A percentile compares a stretch with the other conserved stretches of the same genome.
Evolutionary conservation across 2,888 invertebrate genomes (phyloP).

Genomic region (Parasteatoda lunata): DNA sequence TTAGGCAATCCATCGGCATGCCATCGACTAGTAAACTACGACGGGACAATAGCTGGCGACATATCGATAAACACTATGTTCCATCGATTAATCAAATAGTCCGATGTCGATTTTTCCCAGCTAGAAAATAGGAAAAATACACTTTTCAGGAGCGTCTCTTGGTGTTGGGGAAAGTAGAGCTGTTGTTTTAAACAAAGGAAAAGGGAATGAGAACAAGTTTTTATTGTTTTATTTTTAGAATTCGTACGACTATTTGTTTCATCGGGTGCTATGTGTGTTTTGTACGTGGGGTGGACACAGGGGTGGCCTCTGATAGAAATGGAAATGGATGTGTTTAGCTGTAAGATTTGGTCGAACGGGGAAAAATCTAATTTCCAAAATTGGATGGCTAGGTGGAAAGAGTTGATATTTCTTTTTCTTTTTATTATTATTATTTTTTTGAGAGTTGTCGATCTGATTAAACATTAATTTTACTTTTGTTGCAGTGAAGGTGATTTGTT

Average conservation of each 20-base stretch:
- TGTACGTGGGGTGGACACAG: not conserved
- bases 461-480: slow-evolving; percentile 52
- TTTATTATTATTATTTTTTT: slow-evolving; percentile 24
- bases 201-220: slow-evolving; percentile 10
- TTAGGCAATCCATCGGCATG: slow-evolving; percentile 63
- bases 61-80: slow-evolving; percentile 68
- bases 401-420: slow-evolving; percentile 40
- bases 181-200: slow-evolving; percentile 38
- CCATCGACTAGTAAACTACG: slow-evolving; percentile 36
- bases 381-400: slow-evolving; percentile 46
- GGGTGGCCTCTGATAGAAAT: not conserved
- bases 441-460: slow-evolving; percentile 37
- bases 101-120: slow-evolving; percentile 57
- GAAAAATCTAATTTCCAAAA: slow-evolving; percentile 58
- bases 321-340: slow-evolving; percentile 65
- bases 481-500: slow-evolving; percentile 30
- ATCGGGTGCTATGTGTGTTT: slow-evolving; percentile 26
- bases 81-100: slow-evolving; percentile 64
- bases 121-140: slow-evolving; percentile 18
- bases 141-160: not conserved
- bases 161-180: slow-evolving; percentile 5
- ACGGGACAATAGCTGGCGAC: slow-evolving; percentile 63
- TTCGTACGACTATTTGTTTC: slow-evolving; percentile 64
- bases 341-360: slow-evolving; percentile 13
- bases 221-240: slow-evolving; percentile 32